Base-by-base conservation (phyloP, 2,113 vertebrate species). In the Elephantulus edwardii region DNA sequence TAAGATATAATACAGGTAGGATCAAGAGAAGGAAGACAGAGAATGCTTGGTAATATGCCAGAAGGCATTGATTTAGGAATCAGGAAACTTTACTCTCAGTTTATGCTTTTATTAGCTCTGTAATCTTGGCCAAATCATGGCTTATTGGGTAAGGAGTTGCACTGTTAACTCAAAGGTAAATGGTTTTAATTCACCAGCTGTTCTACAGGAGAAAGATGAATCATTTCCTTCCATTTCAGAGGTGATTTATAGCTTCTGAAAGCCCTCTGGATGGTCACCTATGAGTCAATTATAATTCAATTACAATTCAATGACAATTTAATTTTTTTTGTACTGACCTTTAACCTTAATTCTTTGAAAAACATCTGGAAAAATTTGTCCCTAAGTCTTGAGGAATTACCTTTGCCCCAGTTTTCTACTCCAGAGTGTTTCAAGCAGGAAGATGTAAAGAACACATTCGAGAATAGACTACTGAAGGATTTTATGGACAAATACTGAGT, bases 21-120 rank as follows among this genome's bases (percentile, higher is more conserved):
- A 19, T 87, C 14, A 33, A 14, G n/a, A n/a, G 40, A 42, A 8
- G 14, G 28, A 48, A 58, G 42, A 62, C 17, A n/a, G 30, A 8
- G 10, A 76, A 24, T 9, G 8, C 24, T 3, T 1, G 19, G n/a
- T 9, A 3, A 5, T n/a, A 7, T 1, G 26, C 56, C 16, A 77
- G 52, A 78, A 11, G 48, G 44, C n/a, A 35, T 14, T 48, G 50
- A 33, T 26, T n/a, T 48, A 40, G 75, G 56, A 38, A 20, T 52
- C 14, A 19, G 24, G 20, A 35, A 35, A 50, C 11, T 33, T 0
- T n/a, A 6, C 16, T 79, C 19, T 24, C 10, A 44, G 20, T 60
- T 38, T 64, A 50, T 33, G 38, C 20, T 71, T 54, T 30, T 22
- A 14, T 4, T 11, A 66, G 14, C n/a, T 48, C 40, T 28, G 9